A percentile compares a stretch with the other conserved stretches of the same genome.
Conservation (phyloP, 2,888 invertebrate species). For the Amphimallon solstitiale region DNA sequence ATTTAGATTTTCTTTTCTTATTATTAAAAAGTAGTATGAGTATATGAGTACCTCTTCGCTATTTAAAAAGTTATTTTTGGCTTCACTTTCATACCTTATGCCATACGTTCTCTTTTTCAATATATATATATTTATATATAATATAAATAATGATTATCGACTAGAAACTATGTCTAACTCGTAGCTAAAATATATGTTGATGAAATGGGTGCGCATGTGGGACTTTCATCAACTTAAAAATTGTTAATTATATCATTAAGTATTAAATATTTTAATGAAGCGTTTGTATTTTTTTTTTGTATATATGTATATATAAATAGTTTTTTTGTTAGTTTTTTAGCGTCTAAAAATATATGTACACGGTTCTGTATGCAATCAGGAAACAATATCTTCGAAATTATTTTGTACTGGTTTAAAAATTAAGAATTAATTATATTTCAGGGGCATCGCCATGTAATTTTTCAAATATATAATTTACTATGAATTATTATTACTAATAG, state of each 20-base stretch:
- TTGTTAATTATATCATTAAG: background rate
- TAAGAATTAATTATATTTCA: too few species aligned
- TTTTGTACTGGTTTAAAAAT: too few species aligned
- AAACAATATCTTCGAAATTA: too few species aligned
- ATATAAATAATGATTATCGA: conserved; percentile 56
- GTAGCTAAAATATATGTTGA: conserved; percentile 60
- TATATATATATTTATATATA: conserved; percentile 37
- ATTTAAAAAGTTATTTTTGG: conserved; percentile 6
- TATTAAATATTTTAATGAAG: conserved; percentile 31
- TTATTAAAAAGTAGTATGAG: conserved; percentile 5
- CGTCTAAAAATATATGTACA: conserved; percentile 48
- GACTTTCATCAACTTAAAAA: conserved; percentile 39
- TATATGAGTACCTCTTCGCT: conserved; percentile 26
- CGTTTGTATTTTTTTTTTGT: conserved; percentile 32
- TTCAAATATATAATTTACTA: too few species aligned
- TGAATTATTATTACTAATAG: too few species aligned
- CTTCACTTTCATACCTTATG: conserved; percentile 14
- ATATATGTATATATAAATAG: too few species aligned
- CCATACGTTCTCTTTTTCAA: conserved; percentile 4
- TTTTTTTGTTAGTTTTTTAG: conserved; percentile 41
- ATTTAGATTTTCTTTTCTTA: background rate
- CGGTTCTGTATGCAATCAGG: conserved; percentile 44
- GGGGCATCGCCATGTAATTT: background rate
- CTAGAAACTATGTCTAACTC: conserved; percentile 54
- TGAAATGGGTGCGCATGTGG: conserved; percentile 41